Base-by-base conservation (phyloP, 2,888 invertebrate genomes). In the Coelinius sp. region DNA sequence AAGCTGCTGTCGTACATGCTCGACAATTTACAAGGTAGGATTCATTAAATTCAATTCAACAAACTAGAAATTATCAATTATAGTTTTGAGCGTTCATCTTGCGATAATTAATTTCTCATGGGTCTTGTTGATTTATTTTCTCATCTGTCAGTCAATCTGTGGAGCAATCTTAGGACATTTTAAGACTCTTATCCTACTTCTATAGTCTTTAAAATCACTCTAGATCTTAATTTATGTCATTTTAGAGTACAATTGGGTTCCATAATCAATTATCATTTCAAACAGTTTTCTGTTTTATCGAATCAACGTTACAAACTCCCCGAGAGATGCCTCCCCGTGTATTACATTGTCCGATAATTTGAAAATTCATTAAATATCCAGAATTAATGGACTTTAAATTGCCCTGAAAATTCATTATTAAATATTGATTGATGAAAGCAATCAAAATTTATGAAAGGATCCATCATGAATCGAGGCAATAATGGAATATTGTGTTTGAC, bases 1-100 rank as follows among this genome's bases (percentile, higher is more conserved):
- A 98, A 97, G 91, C 93, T 99, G 88, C 91, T 99, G 73, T 94
- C 96, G 66, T 97, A 94, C 88, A 94, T 99, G 92, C 92, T 99
- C 88, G 98, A 99, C 90, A 97, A 97, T 90, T 92, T 98, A 89
- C 94, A 95, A 93, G 95, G 97, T 97, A 90, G 89, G 92, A 49
- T 41, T 67, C n/a, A 25, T 20, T 20, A 38, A 38, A 49, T 63
- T 63, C 24, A 41, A 63, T 41, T 22, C n/a, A 46, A 46, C 4
- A 49, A 14, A 59, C 24, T 20, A 22, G 38, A 44, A 66, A 66
- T 31, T 56, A 27, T 27, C 14, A 27, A 27, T 25, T 25, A 27
- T 56, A n/a, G 25, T 8, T 6, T 27, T 56, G 1, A 7, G 8
- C 8, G 20, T 52, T 52, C 5, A 52, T 12, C n/a, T 2, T 41